These are phyloP conservation scores for Lepidochrysops patricia DNA, from an alignment of 2,888 invertebrate species.

Conservation along the genomic window DNA sequence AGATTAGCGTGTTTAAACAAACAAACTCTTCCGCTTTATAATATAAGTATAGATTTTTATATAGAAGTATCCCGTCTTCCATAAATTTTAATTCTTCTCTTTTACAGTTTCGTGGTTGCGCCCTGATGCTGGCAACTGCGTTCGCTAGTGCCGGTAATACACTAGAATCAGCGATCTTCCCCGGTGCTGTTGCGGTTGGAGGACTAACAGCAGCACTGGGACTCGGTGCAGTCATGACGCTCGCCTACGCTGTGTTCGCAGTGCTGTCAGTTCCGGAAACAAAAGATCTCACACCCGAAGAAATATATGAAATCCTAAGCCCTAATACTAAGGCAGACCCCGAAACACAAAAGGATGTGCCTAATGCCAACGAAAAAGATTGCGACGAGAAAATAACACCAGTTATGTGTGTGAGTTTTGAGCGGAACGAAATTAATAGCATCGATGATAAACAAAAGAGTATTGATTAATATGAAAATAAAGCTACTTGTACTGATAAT, in stretches of 20 bases:
- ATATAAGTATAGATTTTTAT: too few species aligned
- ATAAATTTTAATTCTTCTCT: background rate
- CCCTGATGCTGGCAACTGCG: constrained; percentile 36
- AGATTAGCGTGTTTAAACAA: too few species aligned
- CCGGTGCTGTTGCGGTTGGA: constrained; percentile 29
- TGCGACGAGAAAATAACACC: background rate
- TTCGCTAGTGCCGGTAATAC: constrained; percentile 40
- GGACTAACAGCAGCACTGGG: constrained; percentile 30
- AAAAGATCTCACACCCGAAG: constrained; percentile 28
- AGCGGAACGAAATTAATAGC: background rate
- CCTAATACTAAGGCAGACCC: background rate
- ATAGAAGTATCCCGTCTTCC: too few species aligned
- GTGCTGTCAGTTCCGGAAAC: constrained; percentile 40
- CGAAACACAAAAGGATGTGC: background rate
- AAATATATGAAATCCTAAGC: constrained; percentile 32
- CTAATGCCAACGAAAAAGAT: too few species aligned
- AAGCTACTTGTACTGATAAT: background rate
- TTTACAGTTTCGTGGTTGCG: constrained; percentile 47
- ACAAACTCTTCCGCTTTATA: too few species aligned
- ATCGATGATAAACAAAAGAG: background rate
- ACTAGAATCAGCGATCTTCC: constrained; percentile 39
- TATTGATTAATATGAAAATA: background rate
- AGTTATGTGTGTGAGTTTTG: background rate
- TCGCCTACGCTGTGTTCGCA: constrained; percentile 34
- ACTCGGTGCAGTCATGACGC: constrained; percentile 37